Evolutionary conservation across 1,140 invertebrate species (phyloP).

Genomic region (Drosophila kohkoa): DNA sequence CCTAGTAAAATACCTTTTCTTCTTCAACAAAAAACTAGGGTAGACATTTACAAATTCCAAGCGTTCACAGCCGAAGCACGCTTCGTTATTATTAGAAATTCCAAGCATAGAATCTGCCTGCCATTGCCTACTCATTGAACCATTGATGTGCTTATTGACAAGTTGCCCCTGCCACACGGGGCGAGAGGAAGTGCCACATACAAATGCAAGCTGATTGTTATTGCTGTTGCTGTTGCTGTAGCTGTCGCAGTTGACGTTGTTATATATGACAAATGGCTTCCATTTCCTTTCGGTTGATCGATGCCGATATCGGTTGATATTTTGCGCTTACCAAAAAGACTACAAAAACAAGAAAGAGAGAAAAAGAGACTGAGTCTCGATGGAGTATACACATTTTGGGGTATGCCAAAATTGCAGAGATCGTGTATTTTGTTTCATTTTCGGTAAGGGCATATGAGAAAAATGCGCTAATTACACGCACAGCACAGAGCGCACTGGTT

Average conservation of each 20-base stretch:
- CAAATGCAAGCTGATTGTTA: constrained; percentile 22
- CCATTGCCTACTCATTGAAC: constrained; percentile 38
- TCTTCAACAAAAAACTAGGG: not conserved
- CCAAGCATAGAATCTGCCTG: constrained; percentile 45
- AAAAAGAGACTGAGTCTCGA: not conserved
- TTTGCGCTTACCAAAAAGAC: constrained; percentile 41
- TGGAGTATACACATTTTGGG: constrained; percentile 25
- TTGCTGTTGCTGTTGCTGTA: too few relatives aligned
- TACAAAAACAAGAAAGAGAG: not conserved
- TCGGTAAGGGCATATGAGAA: constrained; percentile 57
- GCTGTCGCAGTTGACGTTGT: constrained; percentile 30
- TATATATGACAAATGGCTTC: constrained; percentile 71
- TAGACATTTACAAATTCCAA: constrained; percentile 44
- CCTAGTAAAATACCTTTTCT: not conserved
- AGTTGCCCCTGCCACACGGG: constrained; percentile 9
- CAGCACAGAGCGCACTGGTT: constrained; percentile 63
- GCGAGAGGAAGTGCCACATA: constrained; percentile 46
- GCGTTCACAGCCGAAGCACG: constrained; percentile 32
- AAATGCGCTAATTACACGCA: constrained; percentile 81
- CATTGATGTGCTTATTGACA: constrained; percentile 47
- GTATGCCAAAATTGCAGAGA: constrained; percentile 73
- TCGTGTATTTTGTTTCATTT: constrained; percentile 78
- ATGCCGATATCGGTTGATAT: constrained; percentile 56
- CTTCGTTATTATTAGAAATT: constrained; percentile 62
- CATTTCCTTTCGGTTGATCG: constrained; percentile 73